These are phyloP conservation scores for Triplophysa rosa DNA, from an alignment of 2,113 vertebrate genomes.

Conservation along the genomic window DNA sequence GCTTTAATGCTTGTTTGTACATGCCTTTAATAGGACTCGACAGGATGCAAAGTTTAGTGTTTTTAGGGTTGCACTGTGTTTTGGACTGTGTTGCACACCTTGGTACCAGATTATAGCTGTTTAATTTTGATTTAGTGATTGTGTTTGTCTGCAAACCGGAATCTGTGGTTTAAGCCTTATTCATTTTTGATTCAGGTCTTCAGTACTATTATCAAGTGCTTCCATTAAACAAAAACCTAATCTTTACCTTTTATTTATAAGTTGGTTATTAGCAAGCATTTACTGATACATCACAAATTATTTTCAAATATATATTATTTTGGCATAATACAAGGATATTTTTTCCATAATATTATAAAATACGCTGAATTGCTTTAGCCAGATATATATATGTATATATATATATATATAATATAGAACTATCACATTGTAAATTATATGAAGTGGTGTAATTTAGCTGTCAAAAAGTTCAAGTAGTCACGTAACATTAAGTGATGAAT, in stretches of 20 bases:
- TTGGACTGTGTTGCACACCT: not conserved
- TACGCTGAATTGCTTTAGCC: not conserved
- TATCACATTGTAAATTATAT: conserved; percentile 23
- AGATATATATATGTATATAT: not conserved
- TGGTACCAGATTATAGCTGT: not conserved
- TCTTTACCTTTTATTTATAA: not conserved
- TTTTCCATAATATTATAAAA: not conserved
- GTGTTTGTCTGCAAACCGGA: conserved; percentile 35
- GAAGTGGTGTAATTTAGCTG: not conserved
- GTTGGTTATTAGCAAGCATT: not conserved
- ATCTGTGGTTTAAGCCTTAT: conserved; percentile 39
- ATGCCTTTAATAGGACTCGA: not conserved
- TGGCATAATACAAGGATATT: conserved; percentile 7
- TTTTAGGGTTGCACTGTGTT: not conserved
- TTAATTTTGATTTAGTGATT: conserved; percentile 15
- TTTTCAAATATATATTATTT: not conserved
- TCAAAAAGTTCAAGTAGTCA: not conserved
- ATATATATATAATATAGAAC: not conserved
- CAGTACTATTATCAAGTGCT: conserved; percentile 39
- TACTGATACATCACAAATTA: not conserved
- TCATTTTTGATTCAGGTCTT: conserved; percentile 34
- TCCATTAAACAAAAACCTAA: conserved; percentile 27
- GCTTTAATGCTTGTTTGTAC: not conserved
- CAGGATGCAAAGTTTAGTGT: conserved; percentile 5
- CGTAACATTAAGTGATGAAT: not conserved